Evolutionary conservation across 2,797 vertebrate genomes (phyloP).

Genomic region (Chelidonichthys spinosus): DNA sequence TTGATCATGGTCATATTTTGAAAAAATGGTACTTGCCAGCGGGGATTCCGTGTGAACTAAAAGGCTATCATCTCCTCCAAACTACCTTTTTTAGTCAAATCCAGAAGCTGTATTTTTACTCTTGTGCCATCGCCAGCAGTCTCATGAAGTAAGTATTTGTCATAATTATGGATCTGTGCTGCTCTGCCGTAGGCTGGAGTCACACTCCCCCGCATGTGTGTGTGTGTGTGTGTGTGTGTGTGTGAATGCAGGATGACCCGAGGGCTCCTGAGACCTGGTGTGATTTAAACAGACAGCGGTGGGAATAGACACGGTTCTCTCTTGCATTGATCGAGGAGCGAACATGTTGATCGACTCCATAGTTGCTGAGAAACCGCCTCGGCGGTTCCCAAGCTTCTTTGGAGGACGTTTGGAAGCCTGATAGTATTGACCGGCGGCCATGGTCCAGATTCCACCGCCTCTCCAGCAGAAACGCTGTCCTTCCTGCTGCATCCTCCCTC

Average conservation of each 20-base stretch:
- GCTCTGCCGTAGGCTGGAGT: conserved; percentile 45
- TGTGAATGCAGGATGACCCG: conserved; percentile 47
- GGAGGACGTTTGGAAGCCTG: conserved; percentile 61
- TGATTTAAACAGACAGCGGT: conserved; percentile 66
- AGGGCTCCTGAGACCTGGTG: conserved; percentile 48
- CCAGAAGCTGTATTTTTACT: conserved; percentile 46
- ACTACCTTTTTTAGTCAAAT: conserved; percentile 54
- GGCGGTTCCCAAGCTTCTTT: conserved; percentile 40
- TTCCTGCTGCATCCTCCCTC: conserved; percentile 55
- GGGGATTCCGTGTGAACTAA: conserved; percentile 39
- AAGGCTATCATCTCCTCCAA: conserved; percentile 46
- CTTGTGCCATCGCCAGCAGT: conserved; percentile 44
- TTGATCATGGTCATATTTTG: conserved; percentile 5
- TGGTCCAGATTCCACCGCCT: conserved; percentile 56
- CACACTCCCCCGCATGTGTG: background rate
- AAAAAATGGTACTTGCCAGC: conserved; percentile 12
- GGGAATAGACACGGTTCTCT: conserved; percentile 58
- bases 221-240: conserved; percentile 9
- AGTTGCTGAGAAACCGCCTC: conserved; percentile 52
- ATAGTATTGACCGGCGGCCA: conserved; percentile 66
- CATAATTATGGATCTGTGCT: conserved; percentile 68
- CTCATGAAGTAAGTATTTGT: conserved; percentile 67
- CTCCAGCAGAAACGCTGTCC: conserved; percentile 46
- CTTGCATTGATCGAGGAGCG: conserved; percentile 62
- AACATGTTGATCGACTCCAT: conserved; percentile 75